A percentile compares a stretch with the other conserved stretches of the same genome.
Conservation (phyloP, 2,113 vertebrate genomes). For the Scartelaos histophorus region DNA sequence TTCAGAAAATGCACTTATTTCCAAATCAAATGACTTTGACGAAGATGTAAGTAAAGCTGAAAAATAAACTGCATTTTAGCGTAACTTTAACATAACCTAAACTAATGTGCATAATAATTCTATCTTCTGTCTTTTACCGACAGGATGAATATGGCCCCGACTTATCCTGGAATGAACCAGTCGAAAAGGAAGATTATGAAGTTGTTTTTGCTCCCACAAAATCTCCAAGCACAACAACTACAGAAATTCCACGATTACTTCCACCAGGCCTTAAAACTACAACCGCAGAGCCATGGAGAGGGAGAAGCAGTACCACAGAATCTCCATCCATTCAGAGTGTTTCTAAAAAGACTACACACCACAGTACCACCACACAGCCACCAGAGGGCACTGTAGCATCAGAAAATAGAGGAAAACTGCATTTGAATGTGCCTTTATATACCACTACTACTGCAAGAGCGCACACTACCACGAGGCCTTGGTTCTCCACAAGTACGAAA, state of each 20-base stretch:
- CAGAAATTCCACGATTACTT: slow-evolving; percentile 14
- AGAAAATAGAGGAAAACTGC: slow-evolving; percentile 10
- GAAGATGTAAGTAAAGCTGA: slow-evolving; percentile 55
- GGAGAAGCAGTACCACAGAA: slow-evolving; percentile 26
- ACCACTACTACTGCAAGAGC: slow-evolving; percentile 8
- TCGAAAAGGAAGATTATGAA: slow-evolving; percentile 32
- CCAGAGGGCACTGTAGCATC: slow-evolving; percentile 9
- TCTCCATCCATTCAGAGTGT: background rate
- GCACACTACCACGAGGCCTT: slow-evolving; percentile 7
- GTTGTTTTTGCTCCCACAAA: slow-evolving; percentile 28
- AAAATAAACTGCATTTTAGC: background rate
- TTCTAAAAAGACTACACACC: background rate
- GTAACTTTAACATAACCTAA: background rate
- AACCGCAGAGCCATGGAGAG: slow-evolving; percentile 7
- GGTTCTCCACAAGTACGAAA: background rate
- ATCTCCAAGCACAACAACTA: slow-evolving; percentile 16
- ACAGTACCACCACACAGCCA: slow-evolving; percentile 27
- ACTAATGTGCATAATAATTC: background rate
- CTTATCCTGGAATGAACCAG: slow-evolving; percentile 41
- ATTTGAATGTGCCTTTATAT: slow-evolving; percentile 10
- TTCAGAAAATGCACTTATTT: slow-evolving; percentile 61
- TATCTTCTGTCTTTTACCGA: slow-evolving; percentile 10
- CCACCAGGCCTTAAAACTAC: slow-evolving; percentile 37
- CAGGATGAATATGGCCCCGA: slow-evolving; percentile 55
- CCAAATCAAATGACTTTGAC: slow-evolving; percentile 54